Evolutionary conservation across 2,888 invertebrate species (phyloP), one percentile per base, ranked within the genome.

Genomic region (Rhopalosiphum nymphaeae): DNA sequence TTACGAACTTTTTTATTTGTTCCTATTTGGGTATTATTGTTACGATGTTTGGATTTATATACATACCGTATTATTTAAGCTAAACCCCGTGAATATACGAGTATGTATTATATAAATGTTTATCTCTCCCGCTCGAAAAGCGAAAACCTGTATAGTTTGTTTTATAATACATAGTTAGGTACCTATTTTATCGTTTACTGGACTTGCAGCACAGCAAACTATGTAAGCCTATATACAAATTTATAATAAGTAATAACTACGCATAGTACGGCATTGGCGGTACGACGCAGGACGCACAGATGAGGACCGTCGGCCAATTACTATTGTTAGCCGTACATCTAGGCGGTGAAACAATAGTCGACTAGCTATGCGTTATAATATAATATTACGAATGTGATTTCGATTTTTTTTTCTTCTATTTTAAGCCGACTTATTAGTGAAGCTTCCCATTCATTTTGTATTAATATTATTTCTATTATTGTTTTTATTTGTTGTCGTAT

Each of bases 401-500:
- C 78, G 78, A 67, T 78, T 78, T 78, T 78, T 92, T 88, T 92
- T 67, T 29, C 44, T 53, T 67, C 42, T 93, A 56, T 53, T 93
- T 89, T n/a, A n/a, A 89, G 78, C 67, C 89, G 89, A 93, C 93
- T 93, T 89, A 78, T 93, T 61, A 87, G 61, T 42, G 78, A 25
- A 44, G 78, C 78, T 61, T 89, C 56, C 85, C 29, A 91, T 91
- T 92, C 92, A 92, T 61, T 61, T 53, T 89, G 26, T 93, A 89
- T 89, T 89, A 42, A n/a, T 93, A 93, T 93, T 89, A 78, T 88
- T 89, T 53, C 78, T 92, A 87, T 87, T 92, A 92, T 93, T 93
- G 42, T 89, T 86, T 25, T 91, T 86, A 86, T 86, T 85, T 90
- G 46, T 46, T 61, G 44, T 49, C 42, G 56, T 89, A 42, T 91